A percentile compares a stretch with the other conserved stretches of the same genome.
These are phyloP conservation scores for Megaleporinus macrocephalus DNA, from an alignment of 2,113 vertebrate species.

Conservation along the genomic window DNA sequence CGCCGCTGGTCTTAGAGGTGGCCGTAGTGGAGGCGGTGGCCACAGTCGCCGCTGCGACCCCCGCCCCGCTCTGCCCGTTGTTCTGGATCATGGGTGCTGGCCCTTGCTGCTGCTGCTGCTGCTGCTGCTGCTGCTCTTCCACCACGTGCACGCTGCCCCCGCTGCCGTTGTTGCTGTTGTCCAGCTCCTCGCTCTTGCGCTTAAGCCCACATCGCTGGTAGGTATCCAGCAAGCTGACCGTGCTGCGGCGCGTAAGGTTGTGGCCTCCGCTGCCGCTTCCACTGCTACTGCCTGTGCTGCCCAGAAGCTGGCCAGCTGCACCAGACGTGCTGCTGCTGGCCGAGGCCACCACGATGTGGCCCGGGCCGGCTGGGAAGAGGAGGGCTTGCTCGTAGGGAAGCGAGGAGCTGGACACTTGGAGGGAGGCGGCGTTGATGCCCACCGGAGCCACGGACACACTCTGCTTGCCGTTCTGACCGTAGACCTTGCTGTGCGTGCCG, in stretches of 20 bases:
- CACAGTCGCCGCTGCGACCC: constrained; percentile 85
- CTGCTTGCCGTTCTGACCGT: constrained; percentile 93
- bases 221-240: constrained; percentile 97
- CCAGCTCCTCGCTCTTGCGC: constrained; percentile 97
- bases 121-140: constrained; percentile 49
- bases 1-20: constrained; percentile 95
- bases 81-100: constrained; percentile 92
- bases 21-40: constrained; percentile 92
- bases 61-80: constrained; percentile 89
- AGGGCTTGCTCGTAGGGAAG: constrained; percentile 96
- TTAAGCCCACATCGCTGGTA: constrained; percentile 99
- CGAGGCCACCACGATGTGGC: constrained; percentile 93
- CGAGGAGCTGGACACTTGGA: constrained; percentile 87
- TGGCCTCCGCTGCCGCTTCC: constrained; percentile 83
- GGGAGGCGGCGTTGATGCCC: constrained; percentile 89
- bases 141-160: constrained; percentile 51
- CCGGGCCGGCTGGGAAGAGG: constrained; percentile 92
- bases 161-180: constrained; percentile 89
- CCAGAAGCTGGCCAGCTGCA: constrained; percentile 84
- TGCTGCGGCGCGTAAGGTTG: constrained; percentile 98
- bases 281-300: constrained; percentile 83
- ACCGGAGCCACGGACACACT: constrained; percentile 86
- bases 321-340: constrained; percentile 92
- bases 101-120: constrained; percentile 28
- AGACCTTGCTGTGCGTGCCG: constrained; percentile 96